Conservation (phyloP, 2,797 vertebrate genomes). For the Sebastes itinus region DNA sequence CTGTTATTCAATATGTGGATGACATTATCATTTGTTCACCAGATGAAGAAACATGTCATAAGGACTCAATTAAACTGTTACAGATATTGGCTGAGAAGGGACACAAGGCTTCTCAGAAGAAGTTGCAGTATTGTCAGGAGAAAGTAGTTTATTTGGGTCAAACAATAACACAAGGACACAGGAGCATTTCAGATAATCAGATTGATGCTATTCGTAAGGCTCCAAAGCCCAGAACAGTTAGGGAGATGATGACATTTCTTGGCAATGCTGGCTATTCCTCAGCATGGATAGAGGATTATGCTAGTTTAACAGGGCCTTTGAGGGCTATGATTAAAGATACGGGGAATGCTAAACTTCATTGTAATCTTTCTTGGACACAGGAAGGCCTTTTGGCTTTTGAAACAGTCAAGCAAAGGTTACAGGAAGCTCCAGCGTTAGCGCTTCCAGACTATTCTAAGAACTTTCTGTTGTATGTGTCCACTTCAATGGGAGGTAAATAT, state of each 20-base stretch:
- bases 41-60: background rate
- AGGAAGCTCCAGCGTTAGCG: background rate
- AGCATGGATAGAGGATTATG: background rate
- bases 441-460: slow-evolving; percentile 17
- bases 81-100: background rate
- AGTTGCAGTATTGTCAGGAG: background rate
- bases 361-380: background rate
- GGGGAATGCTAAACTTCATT: background rate
- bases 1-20: background rate
- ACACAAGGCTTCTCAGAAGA: background rate
- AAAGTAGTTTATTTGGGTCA: background rate
- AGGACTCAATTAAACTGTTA: background rate
- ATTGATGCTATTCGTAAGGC: background rate
- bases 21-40: background rate
- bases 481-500: background rate
- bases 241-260: background rate
- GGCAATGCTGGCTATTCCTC: background rate
- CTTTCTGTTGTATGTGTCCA: slow-evolving; percentile 18
- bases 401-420: slow-evolving; percentile 1
- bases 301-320: background rate
- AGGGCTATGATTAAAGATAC: background rate
- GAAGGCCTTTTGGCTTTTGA: slow-evolving; percentile 1
- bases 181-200: background rate
- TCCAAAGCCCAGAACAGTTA: background rate
- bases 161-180: background rate